phyloP scores from a whole-genome alignment of 2,113 vertebrate species.

The Lepisosteus oculatus region DNA sequence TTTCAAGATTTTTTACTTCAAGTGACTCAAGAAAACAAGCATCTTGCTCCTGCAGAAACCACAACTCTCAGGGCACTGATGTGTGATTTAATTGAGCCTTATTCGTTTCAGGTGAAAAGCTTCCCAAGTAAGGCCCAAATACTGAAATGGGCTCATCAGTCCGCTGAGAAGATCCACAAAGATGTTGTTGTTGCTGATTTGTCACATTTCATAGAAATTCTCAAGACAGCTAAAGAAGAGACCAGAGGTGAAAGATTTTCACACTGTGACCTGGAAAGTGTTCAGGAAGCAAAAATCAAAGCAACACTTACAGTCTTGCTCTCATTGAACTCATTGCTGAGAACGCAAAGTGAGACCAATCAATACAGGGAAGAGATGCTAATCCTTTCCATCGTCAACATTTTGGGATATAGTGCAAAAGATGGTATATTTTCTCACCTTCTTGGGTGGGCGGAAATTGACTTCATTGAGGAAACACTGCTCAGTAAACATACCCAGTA shows the following conservation, averaged over 20 bases:
- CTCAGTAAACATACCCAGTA: conserved; percentile 27
- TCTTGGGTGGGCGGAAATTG: conserved; percentile 44
- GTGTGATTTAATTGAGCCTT: no score
- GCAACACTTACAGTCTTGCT: conserved; percentile 30
- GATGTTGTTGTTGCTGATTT: no score
- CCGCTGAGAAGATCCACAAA: no score
- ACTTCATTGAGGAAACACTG: conserved; percentile 41
- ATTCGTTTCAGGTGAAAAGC: no score
- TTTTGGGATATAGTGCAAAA: conserved; percentile 37
- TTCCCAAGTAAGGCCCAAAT: conserved; percentile 14
- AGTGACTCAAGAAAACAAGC: no score
- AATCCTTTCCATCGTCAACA: conserved; percentile 42
- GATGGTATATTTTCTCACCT: conserved; percentile 37
- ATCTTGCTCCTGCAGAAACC: no score
- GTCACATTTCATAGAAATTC: no score
- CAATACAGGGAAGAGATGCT: conserved; percentile 42
- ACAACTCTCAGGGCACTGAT: no score
- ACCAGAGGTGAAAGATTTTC: no score
- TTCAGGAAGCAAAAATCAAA: conserved; percentile 34
- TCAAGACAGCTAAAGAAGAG: no score
- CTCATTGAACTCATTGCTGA: conserved; percentile 33
- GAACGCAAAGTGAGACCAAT: conserved; percentile 21
- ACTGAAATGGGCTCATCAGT: no score
- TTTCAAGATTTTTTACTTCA: conserved; percentile 34
- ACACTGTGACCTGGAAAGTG: not conserved